phyloP scores from a whole-genome alignment of 2,888 invertebrate species.

The Acleris literana region DNA sequence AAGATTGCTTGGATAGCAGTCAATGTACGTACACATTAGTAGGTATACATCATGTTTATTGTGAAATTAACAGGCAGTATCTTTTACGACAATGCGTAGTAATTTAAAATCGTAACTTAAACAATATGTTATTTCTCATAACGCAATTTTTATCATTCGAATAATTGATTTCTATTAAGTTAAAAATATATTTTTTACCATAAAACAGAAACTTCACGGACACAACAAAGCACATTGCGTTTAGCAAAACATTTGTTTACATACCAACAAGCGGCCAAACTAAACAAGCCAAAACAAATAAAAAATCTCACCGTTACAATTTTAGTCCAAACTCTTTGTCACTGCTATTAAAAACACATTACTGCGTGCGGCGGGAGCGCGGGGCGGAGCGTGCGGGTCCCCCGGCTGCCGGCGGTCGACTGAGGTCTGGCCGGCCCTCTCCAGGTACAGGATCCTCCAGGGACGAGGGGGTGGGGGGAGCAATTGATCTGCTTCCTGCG shows the following conservation, averaged over 20 bases:
- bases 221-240: too few relatives aligned
- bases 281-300: not conserved
- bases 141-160: too few relatives aligned
- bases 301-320: constrained; percentile 55
- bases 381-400: constrained; percentile 47
- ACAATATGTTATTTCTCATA: too few relatives aligned
- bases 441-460: constrained; percentile 25
- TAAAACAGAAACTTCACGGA: too few relatives aligned
- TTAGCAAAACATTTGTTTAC: constrained; percentile 14
- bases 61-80: too few relatives aligned
- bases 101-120: too few relatives aligned
- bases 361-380: constrained; percentile 51
- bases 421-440: constrained; percentile 55
- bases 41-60: not conserved
- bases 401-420: constrained; percentile 60
- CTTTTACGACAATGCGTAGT: too few relatives aligned
- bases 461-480: constrained; percentile 48
- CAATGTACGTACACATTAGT: not conserved
- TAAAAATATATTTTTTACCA: too few relatives aligned
- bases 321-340: constrained; percentile 54
- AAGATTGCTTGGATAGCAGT: not conserved
- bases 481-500: constrained; percentile 73
- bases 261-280: constrained; percentile 19
- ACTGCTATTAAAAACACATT: constrained; percentile 61
- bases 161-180: too few relatives aligned